These are phyloP conservation scores for Noctua fimbriata DNA, from an alignment of 2,888 invertebrate species.

Conservation along the genomic window DNA sequence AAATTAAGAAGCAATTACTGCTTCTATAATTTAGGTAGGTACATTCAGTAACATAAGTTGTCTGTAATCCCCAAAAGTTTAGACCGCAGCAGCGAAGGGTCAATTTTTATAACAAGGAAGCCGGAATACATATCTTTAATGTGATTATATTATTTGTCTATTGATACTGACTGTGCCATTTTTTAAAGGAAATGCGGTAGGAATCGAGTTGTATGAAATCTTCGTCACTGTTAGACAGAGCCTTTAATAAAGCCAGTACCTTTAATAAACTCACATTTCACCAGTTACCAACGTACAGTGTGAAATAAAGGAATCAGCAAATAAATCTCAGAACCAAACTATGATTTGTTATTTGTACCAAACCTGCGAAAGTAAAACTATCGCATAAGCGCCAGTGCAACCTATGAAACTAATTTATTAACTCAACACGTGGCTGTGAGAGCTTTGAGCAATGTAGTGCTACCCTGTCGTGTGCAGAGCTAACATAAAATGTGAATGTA, in stretches of 20 bases:
- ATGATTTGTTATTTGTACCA: constrained; percentile 2
- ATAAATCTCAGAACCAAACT: constrained; percentile 1
- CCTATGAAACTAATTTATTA: constrained; percentile 44
- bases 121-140: too few relatives aligned
- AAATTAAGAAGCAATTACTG: too few relatives aligned
- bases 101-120: too few relatives aligned
- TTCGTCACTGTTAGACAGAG: not conserved
- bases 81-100: not conserved
- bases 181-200: too few relatives aligned
- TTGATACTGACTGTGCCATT: too few relatives aligned
- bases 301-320: not conserved
- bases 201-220: too few relatives aligned
- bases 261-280: not conserved
- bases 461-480: constrained; percentile 12
- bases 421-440: constrained; percentile 47
- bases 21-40: not conserved
- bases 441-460: constrained; percentile 34
- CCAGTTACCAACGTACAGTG: not conserved
- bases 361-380: constrained; percentile 18
- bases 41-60: not conserved
- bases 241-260: too few relatives aligned
- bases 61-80: not conserved
- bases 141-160: too few relatives aligned
- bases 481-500: constrained; percentile 40
- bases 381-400: not conserved